phyloP scores from a whole-genome alignment of 1,140 invertebrate genomes.

The Pararge aegeria region DNA sequence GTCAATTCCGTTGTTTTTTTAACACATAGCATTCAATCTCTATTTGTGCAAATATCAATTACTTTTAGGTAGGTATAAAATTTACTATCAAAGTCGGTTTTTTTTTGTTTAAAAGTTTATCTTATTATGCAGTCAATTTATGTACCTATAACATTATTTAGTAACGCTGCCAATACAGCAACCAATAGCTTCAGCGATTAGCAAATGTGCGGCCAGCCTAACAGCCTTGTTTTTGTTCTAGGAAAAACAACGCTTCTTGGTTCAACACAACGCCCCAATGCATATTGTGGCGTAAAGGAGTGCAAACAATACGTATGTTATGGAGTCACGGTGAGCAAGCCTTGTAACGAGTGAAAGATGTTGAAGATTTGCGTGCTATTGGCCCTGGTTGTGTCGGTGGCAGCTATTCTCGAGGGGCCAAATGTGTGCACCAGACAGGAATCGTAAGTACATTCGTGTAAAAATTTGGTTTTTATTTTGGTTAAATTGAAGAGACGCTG shows the following conservation, averaged over 20 bases:
- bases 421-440: slow-evolving; percentile 69
- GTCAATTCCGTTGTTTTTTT: too few relatives aligned
- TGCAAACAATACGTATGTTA: slow-evolving; percentile 61
- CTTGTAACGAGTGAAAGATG: slow-evolving; percentile 53
- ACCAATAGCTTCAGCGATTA: too few relatives aligned
- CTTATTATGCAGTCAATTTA: too few relatives aligned
- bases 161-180: too few relatives aligned
- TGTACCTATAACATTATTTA: too few relatives aligned
- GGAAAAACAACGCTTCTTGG: slow-evolving; percentile 15
- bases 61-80: too few relatives aligned
- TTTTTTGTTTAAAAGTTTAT: too few relatives aligned
- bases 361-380: slow-evolving; percentile 43
- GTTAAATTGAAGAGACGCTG: too few relatives aligned
- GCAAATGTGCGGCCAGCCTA: background rate
- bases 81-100: too few relatives aligned
- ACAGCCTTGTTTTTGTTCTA: slow-evolving; percentile 23
- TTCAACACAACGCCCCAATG: slow-evolving; percentile 22
- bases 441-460: slow-evolving; percentile 58
- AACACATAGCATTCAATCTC: too few relatives aligned
- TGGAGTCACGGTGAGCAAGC: slow-evolving; percentile 46
- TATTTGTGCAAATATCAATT: too few relatives aligned
- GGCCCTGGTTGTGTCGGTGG: slow-evolving; percentile 33
- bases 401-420: slow-evolving; percentile 58
- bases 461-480: too few relatives aligned
- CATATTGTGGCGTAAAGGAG: slow-evolving; percentile 38